Evolutionary conservation across 2,888 invertebrate genomes (phyloP).

Genomic region (Cerceris ruficornis): DNA sequence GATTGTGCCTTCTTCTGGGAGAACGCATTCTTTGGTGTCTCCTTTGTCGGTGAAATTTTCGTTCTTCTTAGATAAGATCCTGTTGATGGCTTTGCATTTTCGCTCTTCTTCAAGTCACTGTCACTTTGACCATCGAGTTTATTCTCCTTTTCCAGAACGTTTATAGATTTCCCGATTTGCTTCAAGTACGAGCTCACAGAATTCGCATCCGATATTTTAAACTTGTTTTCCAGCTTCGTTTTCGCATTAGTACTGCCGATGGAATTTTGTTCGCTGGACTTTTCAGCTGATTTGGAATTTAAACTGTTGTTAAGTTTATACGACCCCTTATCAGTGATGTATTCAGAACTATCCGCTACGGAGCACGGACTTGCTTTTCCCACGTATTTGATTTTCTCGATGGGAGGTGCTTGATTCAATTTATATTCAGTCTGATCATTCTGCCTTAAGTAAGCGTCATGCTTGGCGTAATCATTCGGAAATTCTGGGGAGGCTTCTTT

Average conservation of each 20-base stretch:
- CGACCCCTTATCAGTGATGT: conserved; percentile 70
- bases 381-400: conserved; percentile 76
- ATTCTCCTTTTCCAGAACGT: conserved; percentile 70
- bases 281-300: conserved; percentile 50
- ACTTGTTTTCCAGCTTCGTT: conserved; percentile 63
- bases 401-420: conserved; percentile 47
- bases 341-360: conserved; percentile 63
- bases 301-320: conserved; percentile 68
- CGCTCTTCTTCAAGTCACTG: conserved; percentile 62
- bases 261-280: conserved; percentile 46
- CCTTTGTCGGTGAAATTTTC: conserved; percentile 80
- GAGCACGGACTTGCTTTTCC: conserved; percentile 68
- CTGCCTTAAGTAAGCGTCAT: conserved; percentile 57
- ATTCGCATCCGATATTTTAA: conserved; percentile 71
- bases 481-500: conserved; percentile 43
- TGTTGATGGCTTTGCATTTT: conserved; percentile 63
- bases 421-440: conserved; percentile 72
- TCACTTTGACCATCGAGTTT: conserved; percentile 63
- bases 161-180: conserved; percentile 76
- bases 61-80: conserved; percentile 77
- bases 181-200: conserved; percentile 75
- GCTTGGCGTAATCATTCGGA: conserved; percentile 44
- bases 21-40: conserved; percentile 75
- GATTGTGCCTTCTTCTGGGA: conserved; percentile 55
- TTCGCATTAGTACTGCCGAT: conserved; percentile 25